A percentile compares a stretch with the other conserved stretches of the same genome.
Conservation (phyloP, 2,888 invertebrate species). For the Dasysyrphus tricinctus region DNA sequence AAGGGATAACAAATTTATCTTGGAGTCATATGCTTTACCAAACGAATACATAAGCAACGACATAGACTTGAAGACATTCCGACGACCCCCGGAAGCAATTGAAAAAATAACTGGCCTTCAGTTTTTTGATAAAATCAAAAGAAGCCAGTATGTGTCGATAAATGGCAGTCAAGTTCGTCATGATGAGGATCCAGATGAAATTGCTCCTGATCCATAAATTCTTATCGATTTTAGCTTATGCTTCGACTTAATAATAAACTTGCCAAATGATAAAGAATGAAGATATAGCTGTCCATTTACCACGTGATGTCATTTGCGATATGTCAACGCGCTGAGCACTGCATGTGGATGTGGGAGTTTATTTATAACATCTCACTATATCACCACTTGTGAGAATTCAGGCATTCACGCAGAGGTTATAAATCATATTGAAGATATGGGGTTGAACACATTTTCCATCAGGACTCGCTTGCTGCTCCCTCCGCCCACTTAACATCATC, state of each 20-base stretch:
- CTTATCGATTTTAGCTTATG: not conserved
- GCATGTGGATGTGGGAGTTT: constrained; percentile 19
- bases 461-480: not conserved
- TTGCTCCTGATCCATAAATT: constrained; percentile 1
- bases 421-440: constrained; percentile 10
- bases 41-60: constrained; percentile 91
- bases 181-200: not conserved
- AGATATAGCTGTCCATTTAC: constrained; percentile 29
- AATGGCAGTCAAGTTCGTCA: constrained; percentile 42
- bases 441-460: not conserved
- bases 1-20: constrained; percentile 88
- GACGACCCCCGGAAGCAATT: constrained; percentile 94
- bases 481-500: constrained; percentile 3
- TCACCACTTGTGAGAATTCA: constrained; percentile 47
- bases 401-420: constrained; percentile 54
- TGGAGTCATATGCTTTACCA: constrained; percentile 97
- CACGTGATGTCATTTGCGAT: constrained; percentile 20
- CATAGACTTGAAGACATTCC: constrained; percentile 89
- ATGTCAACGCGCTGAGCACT: constrained; percentile 30
- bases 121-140: constrained; percentile 92
- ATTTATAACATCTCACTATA: constrained; percentile 47
- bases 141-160: constrained; percentile 85
- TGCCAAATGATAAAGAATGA: not conserved
- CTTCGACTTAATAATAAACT: constrained; percentile 25
- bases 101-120: constrained; percentile 95